Base-by-base conservation (phyloP, 2,888 invertebrate genomes). In the Cetonia aurata region DNA sequence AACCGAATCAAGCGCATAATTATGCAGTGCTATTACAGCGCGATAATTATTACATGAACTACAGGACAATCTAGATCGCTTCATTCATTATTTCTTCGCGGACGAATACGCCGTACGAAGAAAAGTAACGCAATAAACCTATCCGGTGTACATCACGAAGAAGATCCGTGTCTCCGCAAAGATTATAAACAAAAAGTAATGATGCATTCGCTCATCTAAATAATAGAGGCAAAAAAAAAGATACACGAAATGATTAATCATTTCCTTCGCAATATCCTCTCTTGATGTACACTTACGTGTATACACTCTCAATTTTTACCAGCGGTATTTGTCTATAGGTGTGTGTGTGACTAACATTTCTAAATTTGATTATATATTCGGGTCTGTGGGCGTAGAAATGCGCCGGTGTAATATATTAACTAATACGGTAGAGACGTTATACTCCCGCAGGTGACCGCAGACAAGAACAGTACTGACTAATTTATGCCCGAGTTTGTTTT, bases 401-500 rank as follows among this genome's bases (percentile, higher is more conserved):
- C 13, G 13, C 46, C 44, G 13, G 46, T 17, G 41, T 19, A 25
- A 31, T 33, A 44, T 17, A 42, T 17, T 37, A 37, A 37, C 37
- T 37, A 37, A 33, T n/a, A 57, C 57, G 42, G 6, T 42, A 44
- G 41, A 57, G 41, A 41, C 42, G 8, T 57, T 57, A 57, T 42
- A 57, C 25, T 57, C 57, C 42, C 42, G 57, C 57, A 57, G 42
- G 57, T 57, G 57, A 42, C 41, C 55, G 55, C 42, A 37, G 37
- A 33, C 57, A 17, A 41, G 12, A 57, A 41, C 41, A 17, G 17
- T 13, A 19, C 19, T 25, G 57, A 57, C 57, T 57, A 65, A 52
- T 65, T 65, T 65, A 65, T 65, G 62, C 52, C 15, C 46, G 62
- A 65, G 50, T 65, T 52, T 52, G 52, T 65, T 65, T 65, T 65